Conservation (phyloP, 2,888 invertebrate species). For the Drosophila merina region DNA sequence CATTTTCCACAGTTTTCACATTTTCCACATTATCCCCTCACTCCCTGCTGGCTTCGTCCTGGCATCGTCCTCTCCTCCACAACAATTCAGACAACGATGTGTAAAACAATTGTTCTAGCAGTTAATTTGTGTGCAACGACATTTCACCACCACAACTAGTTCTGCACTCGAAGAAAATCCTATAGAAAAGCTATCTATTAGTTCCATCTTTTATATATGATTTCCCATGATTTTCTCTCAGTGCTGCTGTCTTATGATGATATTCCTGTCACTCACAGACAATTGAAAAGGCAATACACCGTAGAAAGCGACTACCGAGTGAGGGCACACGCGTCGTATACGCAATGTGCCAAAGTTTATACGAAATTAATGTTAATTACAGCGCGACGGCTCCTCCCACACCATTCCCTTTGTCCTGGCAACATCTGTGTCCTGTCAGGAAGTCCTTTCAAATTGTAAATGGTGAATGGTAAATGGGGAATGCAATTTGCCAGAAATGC, state of each 20-base stretch:
- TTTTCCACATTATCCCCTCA: not conserved
- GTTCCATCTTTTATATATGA: not conserved
- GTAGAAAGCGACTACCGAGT: no score
- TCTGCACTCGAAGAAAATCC: not conserved
- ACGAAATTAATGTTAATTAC: constrained; percentile 67
- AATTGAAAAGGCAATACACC: constrained; percentile 41
- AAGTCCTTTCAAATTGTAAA: constrained; percentile 6
- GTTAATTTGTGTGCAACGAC: constrained; percentile 64
- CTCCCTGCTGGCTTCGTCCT: not conserved
- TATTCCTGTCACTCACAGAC: constrained; percentile 34
- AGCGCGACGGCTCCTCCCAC: constrained; percentile 15
- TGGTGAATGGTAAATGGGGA: constrained; percentile 19
- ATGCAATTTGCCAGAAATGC: constrained; percentile 42
- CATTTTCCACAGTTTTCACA: constrained; percentile 2
- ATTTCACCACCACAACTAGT: constrained; percentile 17
- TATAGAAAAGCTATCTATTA: no score
- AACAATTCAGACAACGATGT: constrained; percentile 43
- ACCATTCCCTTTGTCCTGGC: not conserved
- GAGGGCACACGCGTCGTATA: constrained; percentile 41
- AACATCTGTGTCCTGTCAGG: constrained; percentile 36
- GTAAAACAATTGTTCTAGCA: constrained; percentile 66
- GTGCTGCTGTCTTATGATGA: constrained; percentile 17
- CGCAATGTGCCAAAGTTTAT: constrained; percentile 60
- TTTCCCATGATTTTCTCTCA: not conserved
- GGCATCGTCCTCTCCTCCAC: not conserved